Base-by-base conservation (phyloP, 2,888 invertebrate genomes). In the Invenusta paracnida region DNA sequence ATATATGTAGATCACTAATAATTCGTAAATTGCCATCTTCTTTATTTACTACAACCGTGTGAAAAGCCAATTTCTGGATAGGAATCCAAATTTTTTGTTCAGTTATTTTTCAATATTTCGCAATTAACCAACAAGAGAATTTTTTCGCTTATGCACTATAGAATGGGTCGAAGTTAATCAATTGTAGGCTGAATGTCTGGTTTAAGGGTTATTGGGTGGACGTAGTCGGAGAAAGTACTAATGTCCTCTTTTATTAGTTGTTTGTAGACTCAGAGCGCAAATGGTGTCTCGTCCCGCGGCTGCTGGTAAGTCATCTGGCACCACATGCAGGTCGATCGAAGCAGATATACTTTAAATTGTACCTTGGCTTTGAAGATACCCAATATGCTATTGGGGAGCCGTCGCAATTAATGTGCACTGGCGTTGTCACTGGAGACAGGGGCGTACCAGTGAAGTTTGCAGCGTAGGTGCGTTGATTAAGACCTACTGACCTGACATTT, bases 31-130 rank as follows among this genome's bases (percentile, higher is more conserved):
- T 28, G 5, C 82, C 82, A 82, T 82, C 30, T n/a, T 13, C 11
- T 82, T 84, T 84, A 2, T 28, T 11, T 17, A 84, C 79, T n/a
- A 67, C 30, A 79, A 1, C 2, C 84, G 13, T 83, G n/a, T 13
- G 30, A 13, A 25, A 82, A 2, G n/a, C 11, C 13, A 11, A 30
- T 81, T 84, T 84, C 13, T 11, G 1, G 29, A 84, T 81, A 67
- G 30, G 25, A 11, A 17, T 5, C 82, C 82, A 84, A 23, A 82
- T 82, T 13, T 82, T 82, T 11, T 23, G 29, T 2, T 84, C 82
- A 13, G 23, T 25, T 82, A 84, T 84, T 2, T 17, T n/a, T 13
- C 82, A 5, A 27, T n/a, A 84, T 84, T 27, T 84, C 81, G 5
- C 25, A 1, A 2, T 79, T 17, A 23, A 81, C 67, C n/a, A n/a